Evolutionary conservation across 2,113 vertebrate genomes (phyloP).

Genomic region (Trogon surrucura): DNA sequence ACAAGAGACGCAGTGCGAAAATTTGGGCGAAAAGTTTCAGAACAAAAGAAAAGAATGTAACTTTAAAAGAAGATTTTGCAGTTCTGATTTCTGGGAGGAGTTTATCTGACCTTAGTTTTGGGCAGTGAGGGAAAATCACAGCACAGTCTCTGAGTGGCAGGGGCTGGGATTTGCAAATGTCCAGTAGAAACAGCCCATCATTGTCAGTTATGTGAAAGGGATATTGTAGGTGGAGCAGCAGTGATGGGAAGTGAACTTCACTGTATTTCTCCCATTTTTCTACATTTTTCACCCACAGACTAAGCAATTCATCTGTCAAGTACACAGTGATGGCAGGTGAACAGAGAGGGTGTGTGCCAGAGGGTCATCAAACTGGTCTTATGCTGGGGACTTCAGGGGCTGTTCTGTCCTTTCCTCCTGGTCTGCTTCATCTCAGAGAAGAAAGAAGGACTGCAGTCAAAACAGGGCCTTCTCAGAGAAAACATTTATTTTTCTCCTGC

Average conservation of each 20-base stretch:
- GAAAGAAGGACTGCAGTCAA: neutral
- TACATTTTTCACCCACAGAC: neutral
- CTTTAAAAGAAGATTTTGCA: neutral
- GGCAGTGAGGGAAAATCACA: neutral
- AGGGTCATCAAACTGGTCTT: neutral
- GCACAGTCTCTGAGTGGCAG: neutral
- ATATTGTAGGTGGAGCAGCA: neutral
- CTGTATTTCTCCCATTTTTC: neutral
- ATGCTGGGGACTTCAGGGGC: neutral
- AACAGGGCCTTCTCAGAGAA: neutral
- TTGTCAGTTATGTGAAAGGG: neutral
- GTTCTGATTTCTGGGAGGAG: neutral
- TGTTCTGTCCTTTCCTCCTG: neutral
- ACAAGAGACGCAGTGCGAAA: neutral
- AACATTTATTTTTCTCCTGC: neutral
- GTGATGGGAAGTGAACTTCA: neutral
- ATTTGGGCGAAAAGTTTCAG: neutral
- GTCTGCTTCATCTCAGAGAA: neutral
- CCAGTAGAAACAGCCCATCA: neutral
- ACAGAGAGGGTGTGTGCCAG: neutral
- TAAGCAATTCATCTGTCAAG: neutral
- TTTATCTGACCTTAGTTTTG: neutral
- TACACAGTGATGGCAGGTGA: neutral
- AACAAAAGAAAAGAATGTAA: neutral
- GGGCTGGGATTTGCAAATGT: neutral